A percentile compares a stretch with the other conserved stretches of the same genome.
Conservation (phyloP, 2,797 vertebrate genomes). For the Halcyon leucocephala region DNA sequence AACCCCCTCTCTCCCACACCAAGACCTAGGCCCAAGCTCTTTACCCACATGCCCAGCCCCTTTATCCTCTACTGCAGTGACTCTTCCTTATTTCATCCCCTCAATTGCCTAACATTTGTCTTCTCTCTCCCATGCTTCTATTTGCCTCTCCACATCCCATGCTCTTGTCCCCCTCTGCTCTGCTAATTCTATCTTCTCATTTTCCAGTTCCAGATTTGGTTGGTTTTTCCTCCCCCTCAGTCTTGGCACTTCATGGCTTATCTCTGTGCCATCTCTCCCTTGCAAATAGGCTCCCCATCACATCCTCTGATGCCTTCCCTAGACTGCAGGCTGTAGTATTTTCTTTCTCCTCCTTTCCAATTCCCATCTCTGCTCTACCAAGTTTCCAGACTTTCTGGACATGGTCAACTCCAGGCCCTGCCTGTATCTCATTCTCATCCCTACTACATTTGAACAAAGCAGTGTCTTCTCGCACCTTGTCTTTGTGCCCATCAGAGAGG, state of each 20-base stretch:
- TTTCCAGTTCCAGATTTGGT: neutral
- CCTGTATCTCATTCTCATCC: neutral
- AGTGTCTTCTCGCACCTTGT: neutral
- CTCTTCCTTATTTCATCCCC: neutral
- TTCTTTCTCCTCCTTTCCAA: neutral
- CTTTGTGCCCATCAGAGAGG: neutral
- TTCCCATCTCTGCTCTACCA: neutral
- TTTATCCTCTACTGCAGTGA: neutral
- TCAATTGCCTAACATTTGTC: neutral
- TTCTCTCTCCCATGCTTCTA: neutral
- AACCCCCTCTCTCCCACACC: neutral
- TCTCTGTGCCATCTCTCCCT: neutral
- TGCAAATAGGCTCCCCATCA: neutral
- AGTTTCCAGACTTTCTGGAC: neutral
- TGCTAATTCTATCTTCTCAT: neutral
- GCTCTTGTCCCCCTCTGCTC: neutral
- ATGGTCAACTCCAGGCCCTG: neutral
- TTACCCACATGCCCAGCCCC: neutral
- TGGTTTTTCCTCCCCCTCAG: neutral
- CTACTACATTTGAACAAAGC: neutral
- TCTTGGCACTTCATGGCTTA: neutral
- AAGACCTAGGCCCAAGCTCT: neutral
- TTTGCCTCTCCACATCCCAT: neutral
- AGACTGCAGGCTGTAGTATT: neutral
- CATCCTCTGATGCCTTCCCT: neutral